phyloP scores from a whole-genome alignment of 2,888 invertebrate genomes.

The Latrodectus hesperus region DNA sequence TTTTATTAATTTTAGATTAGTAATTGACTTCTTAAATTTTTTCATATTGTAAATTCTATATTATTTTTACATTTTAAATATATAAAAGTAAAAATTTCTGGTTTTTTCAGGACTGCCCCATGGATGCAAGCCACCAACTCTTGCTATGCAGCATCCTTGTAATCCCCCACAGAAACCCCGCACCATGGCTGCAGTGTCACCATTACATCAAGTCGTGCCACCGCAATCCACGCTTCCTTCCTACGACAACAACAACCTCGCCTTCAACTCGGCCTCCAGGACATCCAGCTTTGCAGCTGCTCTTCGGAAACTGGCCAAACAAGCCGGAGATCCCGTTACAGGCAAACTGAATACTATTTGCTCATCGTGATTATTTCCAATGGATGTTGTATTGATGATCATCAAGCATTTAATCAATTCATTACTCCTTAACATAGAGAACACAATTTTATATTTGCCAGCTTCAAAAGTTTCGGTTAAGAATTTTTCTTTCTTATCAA shows the following conservation, averaged over 20 bases:
- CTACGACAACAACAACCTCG: slow-evolving; percentile 53
- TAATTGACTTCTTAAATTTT: too few relatives aligned
- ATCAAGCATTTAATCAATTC: too few relatives aligned
- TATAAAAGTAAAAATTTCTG: neutral
- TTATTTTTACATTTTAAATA: too few relatives aligned
- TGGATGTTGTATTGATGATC: too few relatives aligned
- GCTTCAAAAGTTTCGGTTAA: too few relatives aligned
- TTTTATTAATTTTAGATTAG: too few relatives aligned
- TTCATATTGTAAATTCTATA: too few relatives aligned
- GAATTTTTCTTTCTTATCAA: too few relatives aligned
- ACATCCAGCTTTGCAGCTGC: slow-evolving; percentile 89
- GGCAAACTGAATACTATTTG: slow-evolving; percentile 14
- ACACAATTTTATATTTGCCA: too few relatives aligned
- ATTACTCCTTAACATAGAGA: too few relatives aligned
- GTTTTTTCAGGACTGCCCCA: slow-evolving; percentile 58
- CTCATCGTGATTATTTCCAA: too few relatives aligned
- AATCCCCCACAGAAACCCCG: slow-evolving; percentile 53
- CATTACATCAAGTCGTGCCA: slow-evolving; percentile 73
- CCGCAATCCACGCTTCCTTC: slow-evolving; percentile 72
- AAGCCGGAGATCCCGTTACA: slow-evolving; percentile 79
- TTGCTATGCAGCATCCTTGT: slow-evolving; percentile 52
- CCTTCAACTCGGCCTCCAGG: slow-evolving; percentile 73
- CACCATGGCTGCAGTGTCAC: slow-evolving; percentile 73
- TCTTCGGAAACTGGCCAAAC: slow-evolving; percentile 91
- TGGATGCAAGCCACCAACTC: slow-evolving; percentile 58